Conservation (phyloP, 2,797 vertebrate species). For the Pangasius larnaudii region DNA sequence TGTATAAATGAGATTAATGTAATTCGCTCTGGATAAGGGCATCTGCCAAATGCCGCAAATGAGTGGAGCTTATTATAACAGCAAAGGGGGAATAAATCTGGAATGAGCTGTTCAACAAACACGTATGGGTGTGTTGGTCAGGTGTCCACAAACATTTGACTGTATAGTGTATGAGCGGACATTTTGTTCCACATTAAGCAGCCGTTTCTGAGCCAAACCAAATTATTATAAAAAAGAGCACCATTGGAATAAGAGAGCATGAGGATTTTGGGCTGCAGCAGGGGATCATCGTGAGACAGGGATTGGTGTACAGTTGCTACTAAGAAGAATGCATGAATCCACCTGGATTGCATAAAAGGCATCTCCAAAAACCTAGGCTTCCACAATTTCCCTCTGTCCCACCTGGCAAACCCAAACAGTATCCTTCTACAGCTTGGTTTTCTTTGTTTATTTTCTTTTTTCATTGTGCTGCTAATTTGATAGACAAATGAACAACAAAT, state of each 20-base stretch:
- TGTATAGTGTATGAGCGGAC: neutral
- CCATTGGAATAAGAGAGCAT: no score
- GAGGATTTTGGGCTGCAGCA: no score
- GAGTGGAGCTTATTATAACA: neutral
- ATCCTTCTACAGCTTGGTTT: neutral
- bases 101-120: neutral
- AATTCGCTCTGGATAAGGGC: no score
- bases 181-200: neutral
- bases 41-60: no score
- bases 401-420: neutral
- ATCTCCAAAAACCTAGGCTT: neutral
- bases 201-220: neutral
- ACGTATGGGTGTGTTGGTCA: neutral
- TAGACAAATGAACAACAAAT: neutral
- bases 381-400: neutral
- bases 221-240: neutral
- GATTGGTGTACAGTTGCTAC: neutral
- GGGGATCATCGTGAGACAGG: neutral
- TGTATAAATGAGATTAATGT: no score
- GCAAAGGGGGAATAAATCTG: neutral
- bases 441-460: neutral
- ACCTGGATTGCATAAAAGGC: neutral
- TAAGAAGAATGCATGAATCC: neutral
- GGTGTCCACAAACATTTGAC: neutral
- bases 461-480: neutral